Conservation (phyloP, 2,113 vertebrate genomes). For the Hyperopisus bebe region DNA sequence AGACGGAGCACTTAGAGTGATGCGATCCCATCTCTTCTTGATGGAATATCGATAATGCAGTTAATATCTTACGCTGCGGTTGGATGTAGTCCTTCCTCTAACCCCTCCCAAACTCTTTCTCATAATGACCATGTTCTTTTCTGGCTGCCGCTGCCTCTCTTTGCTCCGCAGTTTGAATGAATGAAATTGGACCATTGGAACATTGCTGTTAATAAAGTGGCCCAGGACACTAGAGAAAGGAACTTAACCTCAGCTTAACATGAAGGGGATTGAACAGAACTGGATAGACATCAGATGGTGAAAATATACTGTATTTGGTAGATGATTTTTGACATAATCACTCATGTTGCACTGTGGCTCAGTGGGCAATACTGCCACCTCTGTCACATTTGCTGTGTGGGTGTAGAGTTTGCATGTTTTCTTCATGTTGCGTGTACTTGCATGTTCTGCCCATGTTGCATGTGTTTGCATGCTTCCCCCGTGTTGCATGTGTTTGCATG, state of each 20-base stretch:
- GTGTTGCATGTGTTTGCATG: no score
- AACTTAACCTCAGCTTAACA: background rate
- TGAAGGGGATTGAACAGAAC: background rate
- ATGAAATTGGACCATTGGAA: background rate
- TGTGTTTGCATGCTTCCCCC: no score
- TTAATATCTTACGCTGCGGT: background rate
- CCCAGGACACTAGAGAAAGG: background rate
- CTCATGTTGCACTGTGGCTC: background rate
- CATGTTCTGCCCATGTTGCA: background rate
- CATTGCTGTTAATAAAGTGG: background rate
- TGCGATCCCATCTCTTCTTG: background rate
- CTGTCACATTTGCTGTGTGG: background rate
- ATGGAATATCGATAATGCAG: background rate
- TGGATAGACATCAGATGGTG: background rate
- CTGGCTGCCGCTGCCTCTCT: background rate
- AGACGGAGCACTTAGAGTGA: background rate
- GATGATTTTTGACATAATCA: background rate
- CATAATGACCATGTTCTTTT: no score
- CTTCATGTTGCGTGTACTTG: background rate
- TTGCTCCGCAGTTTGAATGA: background rate
- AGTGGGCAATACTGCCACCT: background rate
- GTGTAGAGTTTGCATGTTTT: background rate
- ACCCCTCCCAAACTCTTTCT: background rate
- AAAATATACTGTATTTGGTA: background rate
- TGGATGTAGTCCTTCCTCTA: background rate